Percentiles rank a stretch among this genome's conserved stretches.
phyloP scores from a whole-genome alignment of 2,113 vertebrate genomes.

The Plotosus lineatus region DNA sequence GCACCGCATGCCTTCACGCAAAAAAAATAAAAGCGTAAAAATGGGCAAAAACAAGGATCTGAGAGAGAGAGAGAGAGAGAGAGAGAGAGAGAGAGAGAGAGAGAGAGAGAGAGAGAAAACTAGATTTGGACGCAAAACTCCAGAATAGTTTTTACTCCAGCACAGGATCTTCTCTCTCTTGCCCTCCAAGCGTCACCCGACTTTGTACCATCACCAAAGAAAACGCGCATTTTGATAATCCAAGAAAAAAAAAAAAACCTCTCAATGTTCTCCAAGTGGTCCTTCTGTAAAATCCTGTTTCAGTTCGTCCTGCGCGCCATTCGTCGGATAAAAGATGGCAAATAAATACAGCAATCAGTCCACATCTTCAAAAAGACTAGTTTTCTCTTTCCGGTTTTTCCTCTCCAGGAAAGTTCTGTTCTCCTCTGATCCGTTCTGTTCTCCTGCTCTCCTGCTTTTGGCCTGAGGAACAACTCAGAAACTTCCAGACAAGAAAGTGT shows the following conservation, averaged over 20 bases:
- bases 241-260: not conserved
- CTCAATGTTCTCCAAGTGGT: not conserved
- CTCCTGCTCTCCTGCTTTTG: constrained; percentile 14
- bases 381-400: constrained; percentile 14
- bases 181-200: constrained; percentile 6
- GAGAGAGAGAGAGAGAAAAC: constrained; percentile 34
- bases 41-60: not conserved
- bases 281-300: constrained; percentile 18
- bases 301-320: not conserved
- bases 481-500: constrained; percentile 47
- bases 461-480: constrained; percentile 29
- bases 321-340: not conserved
- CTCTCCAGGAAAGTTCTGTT: not conserved
- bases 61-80: constrained; percentile 12
- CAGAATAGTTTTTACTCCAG: constrained; percentile 49
- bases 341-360: not conserved
- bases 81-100: constrained; percentile 19
- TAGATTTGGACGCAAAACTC: constrained; percentile 53
- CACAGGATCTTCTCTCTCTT: constrained; percentile 6
- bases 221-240: not conserved
- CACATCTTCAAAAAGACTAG: not conserved
- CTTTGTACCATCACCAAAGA: constrained; percentile 27
- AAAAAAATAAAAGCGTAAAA: constrained; percentile 1
- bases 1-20: constrained; percentile 57
- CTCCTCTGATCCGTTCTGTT: constrained; percentile 39